A percentile compares a stretch with the other conserved stretches of the same genome.
Conservation (phyloP, 1,140 invertebrate genomes). For the Asobara japonica region DNA sequence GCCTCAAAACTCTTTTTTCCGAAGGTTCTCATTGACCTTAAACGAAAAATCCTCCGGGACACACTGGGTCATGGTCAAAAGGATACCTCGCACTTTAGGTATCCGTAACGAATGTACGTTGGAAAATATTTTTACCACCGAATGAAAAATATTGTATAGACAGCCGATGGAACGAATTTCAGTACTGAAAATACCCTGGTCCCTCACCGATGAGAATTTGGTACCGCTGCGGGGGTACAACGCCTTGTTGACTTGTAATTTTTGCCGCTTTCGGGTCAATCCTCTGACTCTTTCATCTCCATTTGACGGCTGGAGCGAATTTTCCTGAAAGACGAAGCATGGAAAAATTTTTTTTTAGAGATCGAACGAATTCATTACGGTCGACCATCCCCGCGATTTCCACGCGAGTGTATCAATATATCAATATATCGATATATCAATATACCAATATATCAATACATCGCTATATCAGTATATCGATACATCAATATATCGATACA, state of each 20-base stretch:
- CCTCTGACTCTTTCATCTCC: not conserved
- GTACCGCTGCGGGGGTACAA: not conserved
- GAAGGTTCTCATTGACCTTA: not conserved
- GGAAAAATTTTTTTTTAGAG: not conserved
- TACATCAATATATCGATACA: too few relatives aligned
- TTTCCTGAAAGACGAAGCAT: not conserved
- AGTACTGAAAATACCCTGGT: slow-evolving; percentile 2
- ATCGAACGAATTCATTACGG: too few relatives aligned
- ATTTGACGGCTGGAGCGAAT: not conserved
- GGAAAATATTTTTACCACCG: slow-evolving; percentile 17
- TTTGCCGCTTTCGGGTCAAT: not conserved
- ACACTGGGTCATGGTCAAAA: slow-evolving; percentile 20
- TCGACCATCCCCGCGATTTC: too few relatives aligned
- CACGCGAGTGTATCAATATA: too few relatives aligned
- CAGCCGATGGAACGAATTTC: slow-evolving; percentile 3
- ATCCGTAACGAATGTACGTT: not conserved
- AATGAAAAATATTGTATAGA: not conserved
- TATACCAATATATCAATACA: too few relatives aligned
- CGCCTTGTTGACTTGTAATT: not conserved
- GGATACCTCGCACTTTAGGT: not conserved
- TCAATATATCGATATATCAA: too few relatives aligned
- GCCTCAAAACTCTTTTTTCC: not conserved
- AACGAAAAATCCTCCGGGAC: slow-evolving; percentile 3
- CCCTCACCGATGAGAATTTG: not conserved
- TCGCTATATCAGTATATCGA: too few relatives aligned